phyloP scores from a whole-genome alignment of 2,113 vertebrate species.

The Chascanopsetta lugubris region DNA sequence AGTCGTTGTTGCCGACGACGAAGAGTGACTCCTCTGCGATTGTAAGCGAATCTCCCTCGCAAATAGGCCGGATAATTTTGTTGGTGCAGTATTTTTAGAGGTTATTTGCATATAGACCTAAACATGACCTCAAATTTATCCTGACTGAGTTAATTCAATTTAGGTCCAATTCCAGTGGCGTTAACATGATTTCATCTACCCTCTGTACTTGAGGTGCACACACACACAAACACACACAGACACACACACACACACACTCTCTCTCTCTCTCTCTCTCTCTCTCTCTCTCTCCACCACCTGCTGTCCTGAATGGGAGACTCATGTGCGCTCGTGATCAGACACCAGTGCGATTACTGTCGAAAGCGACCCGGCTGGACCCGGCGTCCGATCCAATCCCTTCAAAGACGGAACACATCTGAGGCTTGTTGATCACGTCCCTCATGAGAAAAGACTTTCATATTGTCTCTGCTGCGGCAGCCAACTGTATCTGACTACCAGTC shows the following conservation, averaged over 20 bases:
- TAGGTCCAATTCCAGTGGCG: neutral
- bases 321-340: conserved; percentile 41
- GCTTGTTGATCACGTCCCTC: neutral
- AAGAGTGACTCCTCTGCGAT: too few relatives aligned
- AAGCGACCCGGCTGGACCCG: conserved; percentile 29
- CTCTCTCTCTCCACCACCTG: conserved; percentile 73
- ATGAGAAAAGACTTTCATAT: conserved; percentile 11
- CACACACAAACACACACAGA: too few relatives aligned
- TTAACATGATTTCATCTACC: neutral
- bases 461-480: conserved; percentile 6
- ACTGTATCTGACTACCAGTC: conserved; percentile 7
- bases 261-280: too few relatives aligned
- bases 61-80: neutral
- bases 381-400: conserved; percentile 35
- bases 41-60: too few relatives aligned
- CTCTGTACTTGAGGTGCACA: neutral
- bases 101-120: neutral
- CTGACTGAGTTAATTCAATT: neutral
- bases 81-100: neutral
- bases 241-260: too few relatives aligned
- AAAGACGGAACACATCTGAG: conserved; percentile 46
- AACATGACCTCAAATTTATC: neutral
- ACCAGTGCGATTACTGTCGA: conserved; percentile 53
- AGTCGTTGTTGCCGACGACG: too few relatives aligned
- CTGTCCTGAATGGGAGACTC: conserved; percentile 16